phyloP scores from a whole-genome alignment of 2,888 invertebrate species.

The Eristalis pertinax region DNA sequence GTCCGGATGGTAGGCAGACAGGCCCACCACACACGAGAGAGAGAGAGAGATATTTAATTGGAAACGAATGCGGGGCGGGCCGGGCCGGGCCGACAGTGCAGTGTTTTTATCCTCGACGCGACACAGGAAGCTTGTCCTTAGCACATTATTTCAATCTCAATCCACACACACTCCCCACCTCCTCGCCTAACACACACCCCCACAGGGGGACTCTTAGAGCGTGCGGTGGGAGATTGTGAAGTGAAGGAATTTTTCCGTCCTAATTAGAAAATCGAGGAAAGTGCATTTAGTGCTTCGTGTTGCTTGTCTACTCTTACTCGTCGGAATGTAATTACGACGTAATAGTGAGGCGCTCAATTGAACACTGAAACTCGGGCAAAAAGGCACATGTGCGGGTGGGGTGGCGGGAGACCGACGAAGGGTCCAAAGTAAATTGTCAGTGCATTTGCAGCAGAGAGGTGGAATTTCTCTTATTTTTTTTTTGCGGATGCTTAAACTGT shows the following conservation, averaged over 20 bases:
- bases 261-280: conserved; percentile 70
- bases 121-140: conserved; percentile 62
- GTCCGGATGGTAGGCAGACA: conserved; percentile 3
- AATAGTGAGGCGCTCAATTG: conserved; percentile 33
- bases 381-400: neutral
- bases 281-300: conserved; percentile 60
- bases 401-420: neutral
- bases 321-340: conserved; percentile 56
- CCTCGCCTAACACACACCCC: too few relatives aligned
- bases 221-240: conserved; percentile 58
- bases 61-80: conserved; percentile 42
- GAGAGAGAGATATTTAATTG: conserved; percentile 49
- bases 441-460: conserved; percentile 7
- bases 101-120: conserved; percentile 49
- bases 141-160: conserved; percentile 47
- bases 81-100: neutral
- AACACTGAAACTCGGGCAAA: conserved; percentile 2
- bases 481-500: conserved; percentile 9
- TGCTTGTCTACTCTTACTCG: conserved; percentile 34
- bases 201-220: too few relatives aligned
- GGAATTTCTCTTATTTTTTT: conserved; percentile 4
- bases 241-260: conserved; percentile 65
- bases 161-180: neutral
- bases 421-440: conserved; percentile 35
- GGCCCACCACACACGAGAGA: neutral